Percentiles rank a stretch among this genome's conserved stretches.
Evolutionary conservation across 1,140 invertebrate species (phyloP).

Genomic region (Chymomyza costata): DNA sequence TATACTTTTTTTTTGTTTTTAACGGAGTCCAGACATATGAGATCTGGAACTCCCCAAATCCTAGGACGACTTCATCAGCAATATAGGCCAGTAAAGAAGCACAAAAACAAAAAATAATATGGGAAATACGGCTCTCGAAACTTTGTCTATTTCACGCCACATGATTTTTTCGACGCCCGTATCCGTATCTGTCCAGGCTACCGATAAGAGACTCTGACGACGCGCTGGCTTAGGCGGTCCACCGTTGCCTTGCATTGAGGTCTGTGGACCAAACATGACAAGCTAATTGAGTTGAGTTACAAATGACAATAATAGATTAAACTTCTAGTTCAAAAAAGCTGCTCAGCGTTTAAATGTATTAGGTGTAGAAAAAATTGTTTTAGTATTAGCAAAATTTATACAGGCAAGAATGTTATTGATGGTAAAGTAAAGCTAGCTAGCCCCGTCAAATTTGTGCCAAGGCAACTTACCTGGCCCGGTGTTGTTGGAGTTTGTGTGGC

Average conservation of each 20-base stretch:
- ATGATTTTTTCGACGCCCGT: constrained; percentile 81
- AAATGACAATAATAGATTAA: constrained; percentile 3
- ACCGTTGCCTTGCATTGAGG: constrained; percentile 70
- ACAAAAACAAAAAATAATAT: constrained; percentile 83
- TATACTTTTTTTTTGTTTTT: no score
- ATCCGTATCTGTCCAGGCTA: constrained; percentile 80
- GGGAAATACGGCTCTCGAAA: constrained; percentile 84
- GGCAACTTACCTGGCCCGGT: constrained; percentile 66
- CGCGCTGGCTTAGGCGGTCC: constrained; percentile 69
- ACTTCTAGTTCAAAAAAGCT: no score
- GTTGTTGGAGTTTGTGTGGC: constrained; percentile 76
- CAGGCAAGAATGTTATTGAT: no score
- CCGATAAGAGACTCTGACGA: constrained; percentile 72
- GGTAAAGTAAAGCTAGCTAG: no score
- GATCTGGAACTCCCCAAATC: constrained; percentile 74
- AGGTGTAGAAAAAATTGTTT: no score
- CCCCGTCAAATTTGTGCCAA: constrained; percentile 34
- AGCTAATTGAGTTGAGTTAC: no score
- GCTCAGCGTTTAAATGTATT: no score
- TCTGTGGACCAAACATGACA: constrained; percentile 40
- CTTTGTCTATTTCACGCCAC: constrained; percentile 82
- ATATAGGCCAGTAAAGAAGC: constrained; percentile 85
- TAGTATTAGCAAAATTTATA: no score
- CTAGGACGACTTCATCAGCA: constrained; percentile 80
- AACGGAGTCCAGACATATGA: constrained; percentile 72